These are phyloP conservation scores for Drosophila anomelani DNA, from an alignment of 2,888 invertebrate species.

Conservation along the genomic window DNA sequence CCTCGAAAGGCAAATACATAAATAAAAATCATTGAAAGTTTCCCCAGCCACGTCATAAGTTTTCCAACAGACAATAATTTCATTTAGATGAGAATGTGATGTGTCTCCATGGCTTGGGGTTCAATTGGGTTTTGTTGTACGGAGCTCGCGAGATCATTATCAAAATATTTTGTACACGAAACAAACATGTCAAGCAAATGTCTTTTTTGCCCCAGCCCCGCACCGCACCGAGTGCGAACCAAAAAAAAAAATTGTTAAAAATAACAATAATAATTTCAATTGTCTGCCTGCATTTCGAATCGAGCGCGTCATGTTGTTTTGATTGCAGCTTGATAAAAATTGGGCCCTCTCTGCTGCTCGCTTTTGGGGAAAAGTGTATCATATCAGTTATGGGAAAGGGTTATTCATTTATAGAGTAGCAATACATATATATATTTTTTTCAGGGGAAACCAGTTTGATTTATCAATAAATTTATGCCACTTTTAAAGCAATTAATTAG, in stretches of 20 bases:
- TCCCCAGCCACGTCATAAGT: constrained; percentile 41
- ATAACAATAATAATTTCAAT: constrained; percentile 67
- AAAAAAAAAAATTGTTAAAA: constrained; percentile 38
- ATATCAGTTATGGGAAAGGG: neutral
- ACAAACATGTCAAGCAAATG: constrained; percentile 76
- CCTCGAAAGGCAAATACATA: constrained; percentile 43
- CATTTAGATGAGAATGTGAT: constrained; percentile 69
- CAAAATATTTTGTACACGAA: constrained; percentile 77
- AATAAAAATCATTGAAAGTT: constrained; percentile 26
- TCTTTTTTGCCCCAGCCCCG: constrained; percentile 30
- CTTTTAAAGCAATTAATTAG: constrained; percentile 23
- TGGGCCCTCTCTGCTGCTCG: constrained; percentile 38
- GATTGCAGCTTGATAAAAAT: constrained; percentile 57
- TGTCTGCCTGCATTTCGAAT: constrained; percentile 62
- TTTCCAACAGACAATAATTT: constrained; percentile 58
- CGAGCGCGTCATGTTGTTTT: constrained; percentile 65
- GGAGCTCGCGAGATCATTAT: constrained; percentile 61
- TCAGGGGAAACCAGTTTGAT: constrained; percentile 26
- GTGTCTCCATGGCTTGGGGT: constrained; percentile 45
- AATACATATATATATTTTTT: neutral
- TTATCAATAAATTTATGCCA: constrained; percentile 37
- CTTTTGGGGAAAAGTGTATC: constrained; percentile 54
- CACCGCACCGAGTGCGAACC: constrained; percentile 1
- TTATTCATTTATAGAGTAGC: constrained; percentile 5
- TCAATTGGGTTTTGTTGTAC: constrained; percentile 71